Evolutionary conservation across 2,113 vertebrate genomes (phyloP).

Genomic region (Microtus ochrogaster): DNA sequence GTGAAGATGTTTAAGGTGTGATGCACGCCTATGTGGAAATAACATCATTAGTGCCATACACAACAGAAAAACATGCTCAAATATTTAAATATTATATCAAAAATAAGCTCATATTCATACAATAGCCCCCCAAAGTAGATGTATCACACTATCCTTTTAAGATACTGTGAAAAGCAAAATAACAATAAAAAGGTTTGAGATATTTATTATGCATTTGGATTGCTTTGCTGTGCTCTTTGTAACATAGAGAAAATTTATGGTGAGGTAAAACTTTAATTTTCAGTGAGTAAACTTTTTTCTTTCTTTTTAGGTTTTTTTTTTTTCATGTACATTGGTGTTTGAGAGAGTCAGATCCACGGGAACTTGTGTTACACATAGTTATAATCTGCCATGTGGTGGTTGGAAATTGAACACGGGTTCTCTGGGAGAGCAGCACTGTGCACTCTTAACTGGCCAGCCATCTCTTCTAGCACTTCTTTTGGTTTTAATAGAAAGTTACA

Average conservation of each 20-base stretch:
- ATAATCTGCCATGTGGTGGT: no score
- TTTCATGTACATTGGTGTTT: no score
- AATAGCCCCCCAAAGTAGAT: no score
- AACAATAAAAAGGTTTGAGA: not conserved
- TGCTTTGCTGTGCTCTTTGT: not conserved
- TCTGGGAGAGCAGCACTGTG: no score
- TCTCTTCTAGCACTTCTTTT: not conserved
- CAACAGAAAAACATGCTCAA: not conserved
- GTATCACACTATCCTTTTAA: no score
- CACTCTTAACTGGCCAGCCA: no score
- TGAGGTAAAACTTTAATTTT: not conserved
- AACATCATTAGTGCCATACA: not conserved
- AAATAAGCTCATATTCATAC: not conserved
- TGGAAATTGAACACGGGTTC: no score
- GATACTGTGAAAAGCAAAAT: not conserved
- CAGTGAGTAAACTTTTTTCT: not conserved
- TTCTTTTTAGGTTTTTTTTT: not conserved
- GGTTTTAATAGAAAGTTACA: not conserved
- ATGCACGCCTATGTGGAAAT: not conserved
- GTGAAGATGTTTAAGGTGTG: not conserved
- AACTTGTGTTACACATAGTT: no score
- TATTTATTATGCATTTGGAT: not conserved
- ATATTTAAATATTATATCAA: not conserved
- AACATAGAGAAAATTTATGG: not conserved
- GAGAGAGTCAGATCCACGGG: no score